Conservation (phyloP, 2,797 vertebrate species). For the Amblyopsis hoosieri region DNA sequence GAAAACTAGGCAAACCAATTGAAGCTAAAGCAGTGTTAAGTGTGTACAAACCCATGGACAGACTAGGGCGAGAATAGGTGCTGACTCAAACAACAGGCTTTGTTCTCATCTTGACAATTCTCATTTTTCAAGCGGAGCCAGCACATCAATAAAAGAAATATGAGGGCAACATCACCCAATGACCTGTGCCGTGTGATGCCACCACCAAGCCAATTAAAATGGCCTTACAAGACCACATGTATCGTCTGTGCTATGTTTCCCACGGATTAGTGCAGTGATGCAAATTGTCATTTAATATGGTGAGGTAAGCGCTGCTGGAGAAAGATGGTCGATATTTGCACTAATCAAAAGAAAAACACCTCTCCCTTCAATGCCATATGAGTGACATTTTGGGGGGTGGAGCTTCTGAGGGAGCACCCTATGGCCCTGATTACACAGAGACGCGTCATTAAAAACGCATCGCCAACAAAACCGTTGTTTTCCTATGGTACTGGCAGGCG, state of each 20-base stretch:
- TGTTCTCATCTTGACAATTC: slow-evolving; percentile 61
- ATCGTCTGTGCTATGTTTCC: slow-evolving; percentile 23
- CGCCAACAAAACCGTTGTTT: too few species aligned
- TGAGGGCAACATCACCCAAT: slow-evolving; percentile 63
- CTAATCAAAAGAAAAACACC: too few species aligned
- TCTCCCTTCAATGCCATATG: too few species aligned
- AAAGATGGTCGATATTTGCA: too few species aligned
- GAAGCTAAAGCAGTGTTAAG: slow-evolving; percentile 19
- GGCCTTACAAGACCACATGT: slow-evolving; percentile 38
- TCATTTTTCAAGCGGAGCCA: slow-evolving; percentile 68
- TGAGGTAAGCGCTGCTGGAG: too few species aligned
- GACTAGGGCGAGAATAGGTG: slow-evolving; percentile 49
- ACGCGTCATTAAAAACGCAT: too few species aligned
- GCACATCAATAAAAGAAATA: slow-evolving; percentile 71
- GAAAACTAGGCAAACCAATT: slow-evolving; percentile 24
- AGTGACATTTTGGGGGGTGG: too few species aligned
- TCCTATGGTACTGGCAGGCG: too few species aligned
- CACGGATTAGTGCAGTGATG: slow-evolving; percentile 9
- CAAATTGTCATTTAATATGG: slow-evolving; percentile 3
- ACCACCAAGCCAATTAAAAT: slow-evolving; percentile 57
- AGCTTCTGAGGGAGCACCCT: too few species aligned
- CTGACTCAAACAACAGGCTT: slow-evolving; percentile 54
- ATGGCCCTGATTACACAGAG: too few species aligned
- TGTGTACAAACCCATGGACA: slow-evolving; percentile 25
- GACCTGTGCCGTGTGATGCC: slow-evolving; percentile 47